These are phyloP conservation scores for Perca flavescens DNA, from an alignment of 2,113 vertebrate genomes.

Conservation along the genomic window DNA sequence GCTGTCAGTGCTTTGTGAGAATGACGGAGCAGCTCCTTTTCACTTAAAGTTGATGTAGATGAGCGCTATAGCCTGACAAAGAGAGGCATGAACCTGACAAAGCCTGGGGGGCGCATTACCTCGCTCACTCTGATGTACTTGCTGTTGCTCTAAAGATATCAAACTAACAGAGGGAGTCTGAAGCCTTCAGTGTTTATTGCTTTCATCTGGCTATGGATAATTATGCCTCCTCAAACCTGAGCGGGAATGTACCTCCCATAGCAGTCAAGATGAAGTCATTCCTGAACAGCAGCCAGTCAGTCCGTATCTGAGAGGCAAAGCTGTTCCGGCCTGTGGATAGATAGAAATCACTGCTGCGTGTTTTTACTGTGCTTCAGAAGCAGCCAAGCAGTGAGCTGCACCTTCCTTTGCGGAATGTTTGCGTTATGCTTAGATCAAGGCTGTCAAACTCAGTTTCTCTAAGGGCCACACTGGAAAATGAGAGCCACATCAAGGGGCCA, in stretches of 20 bases:
- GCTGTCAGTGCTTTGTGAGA: constrained; percentile 20
- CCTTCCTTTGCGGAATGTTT: background rate
- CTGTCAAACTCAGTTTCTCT: too few relatives aligned
- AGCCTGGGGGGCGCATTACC: constrained; percentile 1
- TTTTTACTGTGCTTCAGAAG: constrained; percentile 25
- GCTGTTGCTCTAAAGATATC: constrained; percentile 26
- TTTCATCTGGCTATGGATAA: constrained; percentile 24
- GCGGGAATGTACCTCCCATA: background rate
- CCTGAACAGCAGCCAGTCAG: constrained; percentile 34
- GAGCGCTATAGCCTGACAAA: constrained; percentile 6
- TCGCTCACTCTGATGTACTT: background rate
- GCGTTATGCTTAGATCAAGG: background rate
- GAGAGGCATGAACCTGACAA: constrained; percentile 10
- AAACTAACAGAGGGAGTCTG: constrained; percentile 29
- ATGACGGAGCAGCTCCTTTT: constrained; percentile 18
- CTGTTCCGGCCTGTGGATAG: constrained; percentile 9
- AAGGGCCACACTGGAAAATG: too few relatives aligned
- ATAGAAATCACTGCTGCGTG: constrained; percentile 29
- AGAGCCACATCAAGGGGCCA: too few relatives aligned
- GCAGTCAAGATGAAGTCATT: constrained; percentile 30
- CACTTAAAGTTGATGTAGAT: constrained; percentile 15
- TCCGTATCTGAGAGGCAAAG: constrained; percentile 33
- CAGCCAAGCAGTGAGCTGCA: constrained; percentile 9
- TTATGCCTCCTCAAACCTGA: background rate
- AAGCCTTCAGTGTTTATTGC: background rate